Base-by-base conservation (phyloP, 2,888 invertebrate species). In the Chirona hameri region DNA sequence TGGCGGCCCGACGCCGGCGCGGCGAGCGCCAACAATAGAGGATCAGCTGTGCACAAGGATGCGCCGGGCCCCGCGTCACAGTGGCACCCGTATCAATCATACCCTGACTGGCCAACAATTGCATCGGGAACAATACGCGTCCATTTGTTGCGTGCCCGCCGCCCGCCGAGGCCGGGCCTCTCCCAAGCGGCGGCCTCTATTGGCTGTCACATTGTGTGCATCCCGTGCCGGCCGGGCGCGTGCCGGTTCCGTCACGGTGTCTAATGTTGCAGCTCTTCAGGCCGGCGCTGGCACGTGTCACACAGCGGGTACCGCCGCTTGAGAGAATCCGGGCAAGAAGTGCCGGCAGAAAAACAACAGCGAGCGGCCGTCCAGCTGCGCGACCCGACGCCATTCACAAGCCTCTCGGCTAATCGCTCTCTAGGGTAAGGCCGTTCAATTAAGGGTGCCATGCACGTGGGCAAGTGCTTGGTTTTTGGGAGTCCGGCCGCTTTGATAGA, bases 251-350 rank as follows among this genome's bases (percentile, higher is more conserved):
- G 31, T 18, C 72, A 29, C 72, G 15, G n/a, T 18, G 72, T 15
- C 72, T 31, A 72, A 31, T 31, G 27, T 27, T 15, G 72, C 31
- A 29, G 72, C 72, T 29, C 24, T 60, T 21, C 39, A 39, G 14
- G 31, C 18, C 31, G 3, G 31, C 15, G 18, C 31, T 4, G 31
- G 76, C 76, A 76, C 76, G 76, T 21, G 76, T 39, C 46, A 18
- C 39, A 10, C 76, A 46, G 76, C 46, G 46, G 76, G 76, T 21
- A 76, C 76, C 39, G 7, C 12, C 76, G 76, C 76, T 14, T 24
- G 1, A 24, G 12, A 76, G 76, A 76, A 76, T 76, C 76, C 76
- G 46, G 46, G 24, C 46, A 76, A 76, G 46, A 76, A 76, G 76
- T 4, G 24, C 31, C 24, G 39, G 29, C 18, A 18, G 72, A 72